Evolutionary conservation across 2,113 vertebrate species (phyloP).

Genomic region (Solea solea): DNA sequence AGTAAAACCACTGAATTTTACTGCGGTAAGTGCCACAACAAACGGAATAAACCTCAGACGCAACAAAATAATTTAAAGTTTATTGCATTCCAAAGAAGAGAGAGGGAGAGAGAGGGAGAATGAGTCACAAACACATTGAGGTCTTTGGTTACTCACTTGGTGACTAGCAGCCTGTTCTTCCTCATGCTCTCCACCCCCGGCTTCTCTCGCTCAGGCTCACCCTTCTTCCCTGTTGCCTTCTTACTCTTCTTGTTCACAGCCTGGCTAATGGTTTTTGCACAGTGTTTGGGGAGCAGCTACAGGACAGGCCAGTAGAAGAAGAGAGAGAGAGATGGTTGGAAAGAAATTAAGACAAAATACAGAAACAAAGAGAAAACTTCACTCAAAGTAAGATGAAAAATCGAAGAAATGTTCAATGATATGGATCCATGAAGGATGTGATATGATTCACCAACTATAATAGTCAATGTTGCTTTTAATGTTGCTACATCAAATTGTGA

Average conservation of each 20-base stretch:
- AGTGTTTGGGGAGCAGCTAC: slow-evolving; percentile 97
- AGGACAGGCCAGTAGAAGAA: background rate
- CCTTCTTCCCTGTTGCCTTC: slow-evolving; percentile 98
- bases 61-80: no score
- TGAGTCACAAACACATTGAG: background rate
- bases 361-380: background rate
- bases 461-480: background rate
- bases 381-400: background rate
- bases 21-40: no score
- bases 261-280: slow-evolving; percentile 99
- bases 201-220: slow-evolving; percentile 97
- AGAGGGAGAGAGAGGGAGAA: background rate
- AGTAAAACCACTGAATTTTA: no score
- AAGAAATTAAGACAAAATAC: background rate
- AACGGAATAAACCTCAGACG: no score
- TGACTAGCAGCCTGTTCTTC: slow-evolving; percentile 98
- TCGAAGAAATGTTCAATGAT: slow-evolving; percentile 20
- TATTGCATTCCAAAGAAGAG: background rate
- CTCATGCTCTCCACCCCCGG: slow-evolving; percentile 99
- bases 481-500: background rate
- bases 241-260: slow-evolving; percentile 98
- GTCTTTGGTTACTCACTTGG: slow-evolving; percentile 86
- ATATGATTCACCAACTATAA: background rate
- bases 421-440: slow-evolving; percentile 6
- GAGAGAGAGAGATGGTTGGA: background rate